Base-by-base conservation (phyloP, 2,113 vertebrate species). In the Callospermophilus lateralis region DNA sequence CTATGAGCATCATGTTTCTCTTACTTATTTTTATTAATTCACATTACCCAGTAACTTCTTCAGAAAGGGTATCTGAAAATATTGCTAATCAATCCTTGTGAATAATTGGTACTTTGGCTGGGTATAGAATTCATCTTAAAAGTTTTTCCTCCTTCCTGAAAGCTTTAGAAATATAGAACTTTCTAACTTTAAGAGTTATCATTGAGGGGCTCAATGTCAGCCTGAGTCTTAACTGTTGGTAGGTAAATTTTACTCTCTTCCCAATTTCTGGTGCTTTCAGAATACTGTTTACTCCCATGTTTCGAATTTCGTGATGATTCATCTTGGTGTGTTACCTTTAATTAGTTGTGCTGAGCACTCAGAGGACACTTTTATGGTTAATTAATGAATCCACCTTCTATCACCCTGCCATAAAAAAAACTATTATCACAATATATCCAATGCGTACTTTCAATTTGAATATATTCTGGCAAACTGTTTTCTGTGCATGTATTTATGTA, bases 41-140 rank as follows among this genome's bases (percentile, higher is more conserved):
- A 0, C 30, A 15, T 95, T n/a, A n/a, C 80, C 53, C 3, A 81
- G 61, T 24, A 89, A 90, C 30, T 67, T 79, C 51, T 91, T 89
- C 53, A 79, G 48, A 94, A 89, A 88, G 37, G 37, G 9, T 72
- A 51, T 89, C 63, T 94, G 19, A 84, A 92, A 93, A 86, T 63
- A 65, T 8, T n/a, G 22, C 8, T 79, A 76, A 48, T 55, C 32
- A 0, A 45, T 48, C 20, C 3, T 81, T 3, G n/a, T 6, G 63
- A 76, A 42, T 76, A 79, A 48, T 34, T 89, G 51, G 9, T 65
- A 77, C n/a, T 84, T 84, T 70, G 24, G 45, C 68, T 87, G n/a
- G 80, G 30, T 76, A 96, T 22, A 84, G 32, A 84, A 81, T 88
- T 94, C 76, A 22, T n/a, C 58, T 48, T 81, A 34, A 79, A 90